These are phyloP conservation scores for Bucorvus abyssinicus DNA, from an alignment of 2,797 vertebrate genomes.

Conservation along the genomic window DNA sequence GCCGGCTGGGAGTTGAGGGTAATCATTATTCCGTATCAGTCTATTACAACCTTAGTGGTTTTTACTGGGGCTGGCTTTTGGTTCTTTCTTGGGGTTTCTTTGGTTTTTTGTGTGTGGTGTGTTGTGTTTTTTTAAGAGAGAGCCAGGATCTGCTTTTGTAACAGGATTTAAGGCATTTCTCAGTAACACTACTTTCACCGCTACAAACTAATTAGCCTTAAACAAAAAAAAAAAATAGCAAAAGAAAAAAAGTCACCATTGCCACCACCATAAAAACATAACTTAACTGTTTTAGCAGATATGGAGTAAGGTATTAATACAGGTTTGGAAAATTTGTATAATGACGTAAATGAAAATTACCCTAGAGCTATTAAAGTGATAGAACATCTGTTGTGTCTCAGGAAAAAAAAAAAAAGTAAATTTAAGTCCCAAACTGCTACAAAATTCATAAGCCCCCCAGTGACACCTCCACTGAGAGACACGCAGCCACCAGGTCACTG, in stretches of 20 bases:
- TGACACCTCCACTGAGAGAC: not conserved
- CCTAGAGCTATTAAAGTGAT: not conserved
- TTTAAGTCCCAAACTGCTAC: slow-evolving; percentile 21
- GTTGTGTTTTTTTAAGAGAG: not conserved
- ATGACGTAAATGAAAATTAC: slow-evolving; percentile 40
- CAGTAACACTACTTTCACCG: not conserved
- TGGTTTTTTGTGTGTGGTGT: not conserved
- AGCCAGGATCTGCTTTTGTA: not conserved
- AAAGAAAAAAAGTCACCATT: not conserved
- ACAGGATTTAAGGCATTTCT: not conserved
- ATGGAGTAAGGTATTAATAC: not conserved
- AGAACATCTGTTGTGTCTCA: slow-evolving; percentile 28
- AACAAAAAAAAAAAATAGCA: not conserved
- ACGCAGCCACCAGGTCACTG: not conserved
- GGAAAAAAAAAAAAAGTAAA: slow-evolving; percentile 2
- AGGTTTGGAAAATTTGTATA: not conserved
- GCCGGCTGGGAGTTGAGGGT: not conserved
- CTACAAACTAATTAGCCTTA: not conserved
- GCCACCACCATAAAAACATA: not conserved
- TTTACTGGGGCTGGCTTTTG: not conserved
- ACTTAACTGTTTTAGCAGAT: not conserved
- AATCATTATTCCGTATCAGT: not conserved
- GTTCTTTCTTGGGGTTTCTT: too few relatives aligned
- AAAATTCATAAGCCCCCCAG: slow-evolving; percentile 19
- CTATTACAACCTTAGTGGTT: not conserved